Percentiles rank a stretch among this genome's conserved stretches.
Conservation (phyloP, 2,113 vertebrate genomes). For the Corythaixoides concolor region DNA sequence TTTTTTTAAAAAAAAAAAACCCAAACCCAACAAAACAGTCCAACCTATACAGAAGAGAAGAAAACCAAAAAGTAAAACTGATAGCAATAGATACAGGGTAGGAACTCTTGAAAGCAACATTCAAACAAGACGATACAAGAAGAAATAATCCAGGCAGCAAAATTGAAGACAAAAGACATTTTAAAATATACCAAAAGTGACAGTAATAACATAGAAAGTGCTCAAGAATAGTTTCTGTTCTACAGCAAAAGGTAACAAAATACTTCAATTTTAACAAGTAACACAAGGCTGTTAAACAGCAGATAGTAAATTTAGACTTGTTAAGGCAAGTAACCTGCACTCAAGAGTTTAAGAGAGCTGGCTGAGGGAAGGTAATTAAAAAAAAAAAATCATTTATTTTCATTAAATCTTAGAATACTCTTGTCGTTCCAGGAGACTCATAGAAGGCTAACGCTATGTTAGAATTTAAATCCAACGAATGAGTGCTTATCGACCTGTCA, state of each 20-base stretch:
- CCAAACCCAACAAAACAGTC: too few relatives aligned
- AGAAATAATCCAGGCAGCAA: neutral
- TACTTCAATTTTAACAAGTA: neutral
- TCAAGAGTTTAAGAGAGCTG: neutral
- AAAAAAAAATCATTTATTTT: neutral
- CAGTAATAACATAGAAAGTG: neutral
- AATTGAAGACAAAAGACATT: neutral
- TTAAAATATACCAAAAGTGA: neutral
- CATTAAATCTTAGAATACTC: neutral
- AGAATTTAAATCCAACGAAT: neutral
- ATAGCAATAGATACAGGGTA: neutral
- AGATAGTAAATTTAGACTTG: neutral
- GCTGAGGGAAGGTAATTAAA: neutral
- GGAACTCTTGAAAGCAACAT: neutral
- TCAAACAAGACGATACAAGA: neutral
- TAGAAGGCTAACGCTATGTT: neutral
- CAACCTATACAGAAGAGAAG: neutral
- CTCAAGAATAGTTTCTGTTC: neutral
- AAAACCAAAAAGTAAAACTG: neutral
- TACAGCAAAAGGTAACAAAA: conserved; percentile 9
- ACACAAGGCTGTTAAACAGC: neutral
- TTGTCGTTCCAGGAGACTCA: neutral
- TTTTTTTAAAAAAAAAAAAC: neutral
- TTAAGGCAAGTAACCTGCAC: neutral
- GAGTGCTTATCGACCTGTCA: neutral